Base-by-base conservation (phyloP, 2,113 vertebrate species). In the Struthidea cinerea region DNA sequence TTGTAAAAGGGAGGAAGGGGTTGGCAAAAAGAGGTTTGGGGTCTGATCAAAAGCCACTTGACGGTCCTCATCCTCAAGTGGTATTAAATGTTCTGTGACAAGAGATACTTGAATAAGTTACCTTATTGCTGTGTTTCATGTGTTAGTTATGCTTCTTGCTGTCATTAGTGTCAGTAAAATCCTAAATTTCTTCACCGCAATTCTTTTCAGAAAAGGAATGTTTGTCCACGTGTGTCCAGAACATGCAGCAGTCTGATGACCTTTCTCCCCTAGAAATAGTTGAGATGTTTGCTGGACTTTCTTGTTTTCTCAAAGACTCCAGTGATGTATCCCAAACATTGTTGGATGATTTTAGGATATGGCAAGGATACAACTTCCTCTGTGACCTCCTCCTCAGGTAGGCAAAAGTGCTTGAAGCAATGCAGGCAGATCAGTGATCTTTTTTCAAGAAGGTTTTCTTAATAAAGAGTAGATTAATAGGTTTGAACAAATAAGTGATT, bases 281-380 rank as follows among this genome's bases (percentile, higher is more conserved):
- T 77, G 99, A 99, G 97, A 99, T 99, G 99, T 99, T 99, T 93
- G 98, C 99, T 73, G 99, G 99, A 30, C 98, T 99, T 80, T 99
- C 99, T 90, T 99, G 99, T 96, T 99, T 99, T 96, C 99, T 99
- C 87, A 99, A 99, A 97, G 99, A 99, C 97, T 99, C 99, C 94
- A 99, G 99, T 92, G 99, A 99, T 75, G 99, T 99, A 65, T 99
- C 99, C 1, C 99, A 99, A 97, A 99, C 99, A 0, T 98, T 99
- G 75, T 87, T 99, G 97, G 99, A 99, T 73, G 99, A 99, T 91
- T 99, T 99, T 97, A 98, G 99, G 95, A 99, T 99, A 98, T 99
- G 99, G 97, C 99, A 99, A 98, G 99, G 99, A 94, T 99, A 99
- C 97, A 98, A 97, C 80, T 99, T 99, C 97, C 99, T 99, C 78